Evolutionary conservation across 1,140 invertebrate genomes (phyloP).

Genomic region (Nebria ingens): DNA sequence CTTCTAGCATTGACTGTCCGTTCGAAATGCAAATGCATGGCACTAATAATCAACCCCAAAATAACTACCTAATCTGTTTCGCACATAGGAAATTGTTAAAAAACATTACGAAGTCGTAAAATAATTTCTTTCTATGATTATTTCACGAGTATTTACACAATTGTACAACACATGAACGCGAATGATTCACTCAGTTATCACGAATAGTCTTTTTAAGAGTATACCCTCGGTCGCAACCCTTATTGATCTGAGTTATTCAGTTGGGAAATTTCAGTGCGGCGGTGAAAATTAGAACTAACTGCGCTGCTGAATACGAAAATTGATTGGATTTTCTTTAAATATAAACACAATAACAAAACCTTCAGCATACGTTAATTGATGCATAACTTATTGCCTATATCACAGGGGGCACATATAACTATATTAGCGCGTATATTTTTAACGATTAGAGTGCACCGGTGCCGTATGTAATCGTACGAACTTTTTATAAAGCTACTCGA

Average conservation of each 20-base stretch:
- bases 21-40: conserved; percentile 88
- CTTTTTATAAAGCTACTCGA: no score
- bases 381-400: no score
- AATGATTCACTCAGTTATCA: no score
- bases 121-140: no score
- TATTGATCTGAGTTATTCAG: neutral
- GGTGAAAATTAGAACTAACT: neutral
- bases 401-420: neutral
- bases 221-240: neutral
- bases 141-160: no score
- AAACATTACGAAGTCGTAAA: no score
- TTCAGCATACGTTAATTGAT: no score
- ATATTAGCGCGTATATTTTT: neutral
- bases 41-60: neutral
- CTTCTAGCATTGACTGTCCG: conserved; percentile 83
- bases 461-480: no score
- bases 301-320: neutral
- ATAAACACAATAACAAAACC: no score
- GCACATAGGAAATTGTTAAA: no score
- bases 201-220: conserved; percentile 22
- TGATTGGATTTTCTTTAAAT: neutral
- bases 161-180: no score
- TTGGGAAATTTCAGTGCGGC: neutral
- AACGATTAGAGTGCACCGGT: no score
- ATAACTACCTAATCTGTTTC: neutral